Base-by-base conservation (phyloP, 1,140 invertebrate genomes). In the Piezodorus guildinii region DNA sequence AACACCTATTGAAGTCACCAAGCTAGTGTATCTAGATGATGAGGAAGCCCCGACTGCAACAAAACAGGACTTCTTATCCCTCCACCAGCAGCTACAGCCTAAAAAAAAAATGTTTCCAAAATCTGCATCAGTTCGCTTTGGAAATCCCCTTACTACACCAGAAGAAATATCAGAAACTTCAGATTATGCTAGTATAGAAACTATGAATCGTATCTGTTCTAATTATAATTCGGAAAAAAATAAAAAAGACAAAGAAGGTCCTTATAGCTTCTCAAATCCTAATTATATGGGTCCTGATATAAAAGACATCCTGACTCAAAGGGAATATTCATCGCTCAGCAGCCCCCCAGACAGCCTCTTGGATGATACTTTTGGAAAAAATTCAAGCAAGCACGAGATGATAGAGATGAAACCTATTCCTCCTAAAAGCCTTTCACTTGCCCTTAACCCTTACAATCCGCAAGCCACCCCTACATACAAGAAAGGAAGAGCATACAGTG, bases 111-210 rank as follows among this genome's bases (percentile, higher is more conserved):
- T 67, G n/a, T 77, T 79, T 15, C 79, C 79, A 58, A 82, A 81
- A 25, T 81, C 81, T 12, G 80, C 81, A 0, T 84, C 83, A 2
- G 82, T 83, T 0, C 72, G 81, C 30, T 85, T 86, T 67, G 80
- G 68, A 12, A 73, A 71, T 54, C 71, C 70, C 6, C 65, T 70
- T 30, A 62, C 81, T 0, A 82, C 80, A n/a, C 84, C 83, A 0
- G 77, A 81, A 66, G 82, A 85, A 67, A 82, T 79, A 12, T 78
- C 78, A 2, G 84, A 86, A 0, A 88, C 85, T 0, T 88, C 85
- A 0, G 86, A 88, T 70, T 89, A 89, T 70, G 84, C 84, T 25
- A 87, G 85, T 68, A 86, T 87, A 43, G 86, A 86, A 71, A 81
- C 81, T 0, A 74, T 83, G 3, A 81, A 82, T 71, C 77, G 72